phyloP scores from a whole-genome alignment of 2,113 vertebrate species.

The Macaca fascicularis region DNA sequence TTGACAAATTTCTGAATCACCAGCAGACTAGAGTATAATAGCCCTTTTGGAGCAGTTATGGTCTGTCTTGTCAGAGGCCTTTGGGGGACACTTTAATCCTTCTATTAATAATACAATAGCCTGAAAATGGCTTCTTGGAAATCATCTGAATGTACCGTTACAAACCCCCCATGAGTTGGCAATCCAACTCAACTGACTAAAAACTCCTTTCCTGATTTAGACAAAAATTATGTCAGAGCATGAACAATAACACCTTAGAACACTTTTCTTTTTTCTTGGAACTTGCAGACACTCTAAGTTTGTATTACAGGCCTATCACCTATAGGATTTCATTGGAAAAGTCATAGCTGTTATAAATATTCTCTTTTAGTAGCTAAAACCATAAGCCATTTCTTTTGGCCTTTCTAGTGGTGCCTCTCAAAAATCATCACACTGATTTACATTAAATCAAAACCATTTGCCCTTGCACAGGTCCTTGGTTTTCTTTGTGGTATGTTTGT shows the following conservation, averaged over 20 bases:
- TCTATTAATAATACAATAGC: slow-evolving; percentile 47
- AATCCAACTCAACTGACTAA: background rate
- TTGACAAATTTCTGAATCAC: background rate
- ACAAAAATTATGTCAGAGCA: background rate
- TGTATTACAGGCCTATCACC: slow-evolving; percentile 27
- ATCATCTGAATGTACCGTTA: background rate
- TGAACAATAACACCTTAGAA: background rate
- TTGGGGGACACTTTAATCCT: slow-evolving; percentile 35
- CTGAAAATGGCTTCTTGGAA: slow-evolving; percentile 39
- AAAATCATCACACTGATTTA: slow-evolving; percentile 54
- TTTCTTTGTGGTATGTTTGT: slow-evolving; percentile 34
- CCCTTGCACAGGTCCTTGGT: background rate
- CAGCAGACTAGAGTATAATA: background rate
- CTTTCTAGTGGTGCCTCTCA: slow-evolving; percentile 14
- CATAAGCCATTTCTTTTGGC: background rate
- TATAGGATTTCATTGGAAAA: slow-evolving; percentile 49
- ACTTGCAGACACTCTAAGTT: background rate
- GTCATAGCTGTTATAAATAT: slow-evolving; percentile 36
- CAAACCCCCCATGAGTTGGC: background rate
- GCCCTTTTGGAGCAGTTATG: slow-evolving; percentile 5
- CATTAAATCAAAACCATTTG: slow-evolving; percentile 64
- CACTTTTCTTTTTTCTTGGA: background rate
- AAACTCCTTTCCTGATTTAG: background rate
- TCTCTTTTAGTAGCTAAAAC: slow-evolving; percentile 47
- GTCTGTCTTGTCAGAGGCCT: background rate